Conservation (phyloP, 2,797 vertebrate species). For the Bovichtus variegatus region DNA sequence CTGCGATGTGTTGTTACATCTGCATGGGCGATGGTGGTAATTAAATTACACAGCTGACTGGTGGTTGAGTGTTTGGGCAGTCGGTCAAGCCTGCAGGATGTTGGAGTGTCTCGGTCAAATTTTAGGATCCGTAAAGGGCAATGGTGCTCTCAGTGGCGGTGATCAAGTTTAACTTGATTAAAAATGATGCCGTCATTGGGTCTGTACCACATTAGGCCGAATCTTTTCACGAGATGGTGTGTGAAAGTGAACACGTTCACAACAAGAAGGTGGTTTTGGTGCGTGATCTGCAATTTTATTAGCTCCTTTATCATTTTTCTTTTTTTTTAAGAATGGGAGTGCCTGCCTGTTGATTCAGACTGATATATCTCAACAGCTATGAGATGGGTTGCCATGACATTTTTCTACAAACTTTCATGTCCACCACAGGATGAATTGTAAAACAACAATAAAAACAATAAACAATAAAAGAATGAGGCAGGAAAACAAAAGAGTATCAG, state of each 20-base stretch:
- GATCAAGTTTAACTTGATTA: constrained; percentile 11
- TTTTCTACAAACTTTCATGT: too few species aligned
- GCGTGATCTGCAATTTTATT: neutral
- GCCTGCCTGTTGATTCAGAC: too few species aligned
- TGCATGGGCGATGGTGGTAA: constrained; percentile 41
- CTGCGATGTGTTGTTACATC: constrained; percentile 52
- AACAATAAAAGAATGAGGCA: too few species aligned
- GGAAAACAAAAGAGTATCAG: constrained; percentile 8
- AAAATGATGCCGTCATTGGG: neutral
- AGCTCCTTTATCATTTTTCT: neutral
- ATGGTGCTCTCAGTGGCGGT: neutral
- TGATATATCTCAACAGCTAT: too few species aligned
- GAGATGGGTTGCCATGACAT: too few species aligned
- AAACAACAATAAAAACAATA: too few species aligned
- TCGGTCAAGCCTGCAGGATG: neutral
- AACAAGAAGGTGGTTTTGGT: neutral
- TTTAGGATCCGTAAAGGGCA: constrained; percentile 45
- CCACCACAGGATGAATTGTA: too few species aligned
- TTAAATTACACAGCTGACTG: constrained; percentile 60
- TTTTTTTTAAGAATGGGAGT: too few species aligned
- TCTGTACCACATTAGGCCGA: neutral
- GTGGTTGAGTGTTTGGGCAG: constrained; percentile 24
- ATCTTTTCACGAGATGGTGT: neutral
- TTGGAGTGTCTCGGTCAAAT: constrained; percentile 13
- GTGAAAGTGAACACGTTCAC: too few species aligned